Evolutionary conservation across 2,113 vertebrate species (phyloP), one percentile per base, ranked within the genome.

Genomic region (Ursus arctos): DNA sequence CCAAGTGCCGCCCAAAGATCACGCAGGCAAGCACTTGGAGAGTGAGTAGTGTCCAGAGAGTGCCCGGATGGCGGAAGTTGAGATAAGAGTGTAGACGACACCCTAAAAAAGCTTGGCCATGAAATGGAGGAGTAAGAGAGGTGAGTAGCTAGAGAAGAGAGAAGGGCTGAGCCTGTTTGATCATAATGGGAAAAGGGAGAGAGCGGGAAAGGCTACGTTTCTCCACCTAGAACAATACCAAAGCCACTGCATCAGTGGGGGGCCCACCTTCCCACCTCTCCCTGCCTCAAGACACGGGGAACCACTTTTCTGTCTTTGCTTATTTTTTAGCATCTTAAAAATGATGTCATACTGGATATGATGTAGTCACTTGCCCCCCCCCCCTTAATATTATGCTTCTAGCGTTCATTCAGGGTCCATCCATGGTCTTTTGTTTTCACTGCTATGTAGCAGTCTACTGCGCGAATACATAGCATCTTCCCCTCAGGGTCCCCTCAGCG

Each of bases 271-370:
- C 55, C 53, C 65, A 24, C 18, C n/a, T 43, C 28, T 22, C 26
- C 19, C 31, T 21, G 12, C 57, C 76, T 81, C 1, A 36, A 76
- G 47, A 67, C 13, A 63, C 14, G 61, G 43, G 72, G 24, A 77
- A 82, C 28, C 85, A 82, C 26, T 61, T 10, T 69, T 72, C 9
- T 5, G 7, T 49, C 28, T 84, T 85, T 65, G 47, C 71, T 95
- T 72, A 9, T 53, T 57, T 90, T 65, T 92, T 47, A 76, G 90
- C 40, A 80, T 94, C 89, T 88, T 72, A 67, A 82, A 95, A 84
- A 72, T 21, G 40, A 67, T 86, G 72, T 67, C 77, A 63, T 8
- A 36, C n/a, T 63, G 22, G 15, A 80, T 10, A 43, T 33, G 57
- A 69, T 49, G 33, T 53, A 2, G 13, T 92, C 47, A 74, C 31